Base-by-base conservation (phyloP, 53 echinoderm and acorn worm genomes). In the Echinarachnius parma region DNA sequence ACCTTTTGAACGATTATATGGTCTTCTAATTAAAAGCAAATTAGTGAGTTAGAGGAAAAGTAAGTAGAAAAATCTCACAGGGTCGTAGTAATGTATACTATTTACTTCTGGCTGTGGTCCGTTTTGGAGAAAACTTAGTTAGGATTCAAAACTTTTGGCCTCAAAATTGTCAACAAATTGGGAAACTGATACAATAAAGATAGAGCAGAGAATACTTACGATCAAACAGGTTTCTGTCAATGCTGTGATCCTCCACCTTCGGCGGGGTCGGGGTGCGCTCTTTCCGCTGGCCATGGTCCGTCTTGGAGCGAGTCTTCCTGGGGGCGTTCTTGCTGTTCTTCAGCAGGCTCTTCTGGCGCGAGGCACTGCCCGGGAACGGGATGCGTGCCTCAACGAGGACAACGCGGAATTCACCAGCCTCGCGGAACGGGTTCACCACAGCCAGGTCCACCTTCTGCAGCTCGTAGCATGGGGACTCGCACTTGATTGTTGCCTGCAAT, bases 401-500 rank as follows among this genome's bases (percentile, higher is more conserved):
- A 4, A 90, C 78, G 28, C 82, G 87, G 75, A 94, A 94, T 75
- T 94, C 87, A 9, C 87, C 88, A 4, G 81, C 42, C 56, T 94
- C 81, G 20, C 76, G 65, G 63, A 94, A 94, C 0, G 94, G 94
- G 59, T 94, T 94, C 9, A 56, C 58, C 21, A 90, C 85, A 4
- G 90, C 84, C 28, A 94, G 57, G 34, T 89, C 89, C 18, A 90
- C 86, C 56, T 86, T 94, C 78, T 84, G 77, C 19, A 87, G 80
- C 72, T 90, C 87, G 59, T 86, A 93, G 74, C 94, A 94, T 2
- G 94, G 94, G 3, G 86, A 83, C 49, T 94, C 94, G 34, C 89
- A 86, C 79, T 94, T 87, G 48, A 89, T 63, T n/a, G 82, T 81
- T 31, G 80, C 78, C 94, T 94, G n/a, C n/a, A n/a, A n/a, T n/a